Evolutionary conservation across 2,113 vertebrate genomes (phyloP).

Genomic region (Poeciliopsis turrubarensis): DNA sequence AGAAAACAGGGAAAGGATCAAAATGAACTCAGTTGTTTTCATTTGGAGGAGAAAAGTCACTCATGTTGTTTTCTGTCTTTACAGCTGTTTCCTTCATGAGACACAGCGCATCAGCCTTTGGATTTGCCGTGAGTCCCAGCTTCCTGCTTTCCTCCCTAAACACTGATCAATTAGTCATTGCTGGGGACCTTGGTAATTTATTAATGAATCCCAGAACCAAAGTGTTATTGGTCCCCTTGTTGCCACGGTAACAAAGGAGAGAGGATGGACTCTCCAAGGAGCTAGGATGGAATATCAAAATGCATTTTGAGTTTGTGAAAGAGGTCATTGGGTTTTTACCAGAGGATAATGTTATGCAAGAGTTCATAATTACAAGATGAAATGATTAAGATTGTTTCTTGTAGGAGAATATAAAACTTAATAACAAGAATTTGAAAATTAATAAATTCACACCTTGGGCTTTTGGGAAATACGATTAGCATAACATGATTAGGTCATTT

Average conservation of each 20-base stretch:
- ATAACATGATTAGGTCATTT: conserved; percentile 44
- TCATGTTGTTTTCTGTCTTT: conserved; percentile 17
- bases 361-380: not conserved
- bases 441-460: conserved; percentile 12
- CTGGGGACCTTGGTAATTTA: conserved; percentile 51
- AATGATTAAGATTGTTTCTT: conserved; percentile 11
- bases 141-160: conserved; percentile 35
- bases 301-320: conserved; percentile 10
- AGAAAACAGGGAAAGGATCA: not conserved
- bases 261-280: not conserved
- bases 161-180: conserved; percentile 66
- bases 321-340: not conserved
- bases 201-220: conserved; percentile 41
- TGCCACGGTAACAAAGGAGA: conserved; percentile 70
- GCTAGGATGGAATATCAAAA: conserved; percentile 31
- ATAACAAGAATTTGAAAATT: conserved; percentile 16
- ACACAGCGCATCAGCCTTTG: conserved; percentile 97
- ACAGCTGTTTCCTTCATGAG: conserved; percentile 97
- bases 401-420: conserved; percentile 2
- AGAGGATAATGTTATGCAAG: not conserved
- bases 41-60: not conserved
- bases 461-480: conserved; percentile 28
- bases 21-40: not conserved
- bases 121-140: conserved; percentile 95
- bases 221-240: conserved; percentile 64